Evolutionary conservation across 2,797 vertebrate species (phyloP).

Genomic region (Cyclopterus lumpus): DNA sequence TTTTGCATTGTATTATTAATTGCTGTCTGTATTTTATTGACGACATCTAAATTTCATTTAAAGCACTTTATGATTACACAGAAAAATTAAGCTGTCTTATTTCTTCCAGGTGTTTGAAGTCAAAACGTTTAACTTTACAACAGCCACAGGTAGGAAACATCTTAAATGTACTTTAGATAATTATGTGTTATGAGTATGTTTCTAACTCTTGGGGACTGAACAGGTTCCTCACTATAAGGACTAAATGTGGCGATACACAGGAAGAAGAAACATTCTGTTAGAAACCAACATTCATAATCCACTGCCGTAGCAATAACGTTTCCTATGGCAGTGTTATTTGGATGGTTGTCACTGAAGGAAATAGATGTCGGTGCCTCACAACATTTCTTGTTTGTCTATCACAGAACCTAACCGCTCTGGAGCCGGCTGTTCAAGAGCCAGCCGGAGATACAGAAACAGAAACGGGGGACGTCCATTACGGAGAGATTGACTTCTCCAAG

Average conservation of each 20-base stretch:
- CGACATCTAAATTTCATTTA: neutral
- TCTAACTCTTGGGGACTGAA: neutral
- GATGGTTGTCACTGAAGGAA: neutral
- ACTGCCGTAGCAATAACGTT: neutral
- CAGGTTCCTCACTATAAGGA: neutral
- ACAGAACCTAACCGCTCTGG: constrained; percentile 16
- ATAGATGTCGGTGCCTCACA: neutral
- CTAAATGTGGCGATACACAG: too few relatives aligned
- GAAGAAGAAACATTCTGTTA: neutral
- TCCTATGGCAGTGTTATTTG: too few relatives aligned
- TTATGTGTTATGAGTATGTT: neutral
- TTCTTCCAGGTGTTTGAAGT: constrained; percentile 21
- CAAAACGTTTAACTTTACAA: neutral
- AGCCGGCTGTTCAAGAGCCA: neutral
- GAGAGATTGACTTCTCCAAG: constrained; percentile 47
- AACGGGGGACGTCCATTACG: constrained; percentile 49
- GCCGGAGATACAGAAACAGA: neutral
- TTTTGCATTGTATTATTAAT: neutral
- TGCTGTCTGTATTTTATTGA: neutral
- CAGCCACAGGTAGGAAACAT: constrained; percentile 30
- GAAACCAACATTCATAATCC: too few relatives aligned
- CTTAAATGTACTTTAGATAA: neutral
- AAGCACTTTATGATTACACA: neutral
- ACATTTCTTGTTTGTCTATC: neutral
- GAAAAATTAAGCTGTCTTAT: neutral